Evolutionary conservation across 2,797 vertebrate species (phyloP).

Genomic region (Chiroxiphia lanceolata): DNA sequence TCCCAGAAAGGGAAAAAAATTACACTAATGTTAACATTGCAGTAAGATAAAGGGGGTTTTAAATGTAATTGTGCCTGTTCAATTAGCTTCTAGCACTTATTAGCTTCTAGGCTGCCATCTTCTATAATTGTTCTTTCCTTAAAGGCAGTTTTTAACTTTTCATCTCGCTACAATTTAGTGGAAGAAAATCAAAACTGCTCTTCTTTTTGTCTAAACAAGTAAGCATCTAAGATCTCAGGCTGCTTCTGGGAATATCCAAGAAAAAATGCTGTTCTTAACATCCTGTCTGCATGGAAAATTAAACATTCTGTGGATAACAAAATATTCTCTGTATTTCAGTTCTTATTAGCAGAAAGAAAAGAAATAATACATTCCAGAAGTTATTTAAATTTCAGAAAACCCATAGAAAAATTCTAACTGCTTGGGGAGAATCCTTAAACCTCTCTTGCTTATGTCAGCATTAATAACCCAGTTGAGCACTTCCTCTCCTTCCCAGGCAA

Average conservation of each 20-base stretch:
- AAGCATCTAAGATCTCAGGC: neutral
- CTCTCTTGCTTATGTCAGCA: neutral
- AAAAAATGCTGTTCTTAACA: neutral
- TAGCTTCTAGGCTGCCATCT: neutral
- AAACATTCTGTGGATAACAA: neutral
- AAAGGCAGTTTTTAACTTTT: neutral
- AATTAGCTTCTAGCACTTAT: neutral
- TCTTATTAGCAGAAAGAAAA: neutral
- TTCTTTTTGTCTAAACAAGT: neutral
- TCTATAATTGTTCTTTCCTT: neutral
- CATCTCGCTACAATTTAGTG: neutral
- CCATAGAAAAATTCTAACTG: neutral
- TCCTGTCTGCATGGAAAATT: neutral
- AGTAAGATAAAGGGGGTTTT: slow-evolving; percentile 64
- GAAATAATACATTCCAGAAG: neutral
- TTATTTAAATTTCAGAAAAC: neutral
- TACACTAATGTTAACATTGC: slow-evolving; percentile 42
- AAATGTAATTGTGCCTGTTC: neutral
- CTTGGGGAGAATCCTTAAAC: neutral
- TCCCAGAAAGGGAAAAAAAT: slow-evolving; percentile 50
- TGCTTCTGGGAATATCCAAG: neutral
- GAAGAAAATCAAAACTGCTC: neutral
- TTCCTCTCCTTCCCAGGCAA: neutral
- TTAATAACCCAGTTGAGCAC: neutral
- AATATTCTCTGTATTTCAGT: neutral